Percentiles rank a stretch among this genome's conserved stretches.
These are phyloP conservation scores for Fregetta grallaria DNA, from an alignment of 2,113 vertebrate species.

Conservation along the genomic window DNA sequence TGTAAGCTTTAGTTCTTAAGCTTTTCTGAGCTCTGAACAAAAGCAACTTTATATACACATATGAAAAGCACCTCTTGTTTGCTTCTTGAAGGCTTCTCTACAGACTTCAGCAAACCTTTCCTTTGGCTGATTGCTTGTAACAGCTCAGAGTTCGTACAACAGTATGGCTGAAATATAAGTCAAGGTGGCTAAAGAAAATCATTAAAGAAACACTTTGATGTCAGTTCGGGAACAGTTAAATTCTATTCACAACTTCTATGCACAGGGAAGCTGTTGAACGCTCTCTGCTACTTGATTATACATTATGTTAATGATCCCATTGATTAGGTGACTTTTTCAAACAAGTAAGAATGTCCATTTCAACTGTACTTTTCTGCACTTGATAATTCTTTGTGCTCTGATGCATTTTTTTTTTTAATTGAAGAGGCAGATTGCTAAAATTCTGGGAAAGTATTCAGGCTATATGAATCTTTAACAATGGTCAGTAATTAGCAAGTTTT, in stretches of 20 bases:
- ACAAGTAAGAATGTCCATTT: neutral
- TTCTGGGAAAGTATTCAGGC: neutral
- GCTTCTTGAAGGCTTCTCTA: neutral
- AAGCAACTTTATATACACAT: neutral
- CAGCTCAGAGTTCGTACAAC: neutral
- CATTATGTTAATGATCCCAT: slow-evolving; percentile 4
- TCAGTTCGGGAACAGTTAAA: neutral
- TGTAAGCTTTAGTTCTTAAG: neutral
- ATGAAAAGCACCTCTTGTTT: neutral
- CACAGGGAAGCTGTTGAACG: neutral
- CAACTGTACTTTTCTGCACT: neutral
- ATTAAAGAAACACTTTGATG: neutral
- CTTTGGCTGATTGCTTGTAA: neutral
- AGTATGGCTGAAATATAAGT: neutral
- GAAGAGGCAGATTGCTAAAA: slow-evolving; percentile 17
- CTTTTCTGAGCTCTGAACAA: neutral
- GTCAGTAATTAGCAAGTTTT: slow-evolving; percentile 49
- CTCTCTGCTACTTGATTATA: slow-evolving; percentile 10
- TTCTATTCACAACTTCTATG: neutral
- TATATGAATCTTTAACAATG: slow-evolving; percentile 38
- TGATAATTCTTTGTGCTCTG: neutral
- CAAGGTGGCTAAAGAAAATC: neutral
- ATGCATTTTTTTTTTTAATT: neutral
- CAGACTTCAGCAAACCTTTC: neutral
- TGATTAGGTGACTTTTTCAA: slow-evolving; percentile 33